phyloP scores from a whole-genome alignment of 1,140 invertebrate genomes.

The Heliconius melpomene region DNA sequence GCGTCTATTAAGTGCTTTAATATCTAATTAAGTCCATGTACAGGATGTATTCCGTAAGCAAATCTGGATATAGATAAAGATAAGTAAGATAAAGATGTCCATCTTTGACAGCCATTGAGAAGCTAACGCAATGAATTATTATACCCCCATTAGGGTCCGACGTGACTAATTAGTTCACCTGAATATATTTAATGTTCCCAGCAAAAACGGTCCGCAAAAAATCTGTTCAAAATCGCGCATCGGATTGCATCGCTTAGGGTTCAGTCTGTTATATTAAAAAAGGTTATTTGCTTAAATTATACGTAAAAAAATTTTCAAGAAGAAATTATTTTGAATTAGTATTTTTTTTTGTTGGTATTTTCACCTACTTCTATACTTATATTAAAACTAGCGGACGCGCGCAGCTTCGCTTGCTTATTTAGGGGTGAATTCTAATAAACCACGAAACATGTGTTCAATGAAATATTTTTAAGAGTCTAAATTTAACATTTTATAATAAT shows the following conservation, averaged over 20 bases:
- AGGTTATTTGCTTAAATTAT: too few relatives aligned
- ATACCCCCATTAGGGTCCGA: constrained; percentile 59
- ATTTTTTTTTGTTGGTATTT: not conserved
- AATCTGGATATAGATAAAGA: constrained; percentile 25
- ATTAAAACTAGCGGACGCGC: too few relatives aligned
- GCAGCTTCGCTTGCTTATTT: too few relatives aligned
- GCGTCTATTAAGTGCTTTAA: not conserved
- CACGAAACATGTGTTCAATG: too few relatives aligned
- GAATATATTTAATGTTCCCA: constrained; percentile 43
- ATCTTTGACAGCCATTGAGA: constrained; percentile 23
- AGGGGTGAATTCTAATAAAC: too few relatives aligned
- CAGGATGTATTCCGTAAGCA: constrained; percentile 12
- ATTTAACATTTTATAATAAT: too few relatives aligned
- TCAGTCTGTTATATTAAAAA: not conserved
- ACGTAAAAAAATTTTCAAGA: too few relatives aligned
- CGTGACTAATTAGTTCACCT: constrained; percentile 66
- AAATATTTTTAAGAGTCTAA: too few relatives aligned
- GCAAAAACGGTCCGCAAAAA: constrained; percentile 20
- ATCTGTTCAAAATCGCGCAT: constrained; percentile 15
- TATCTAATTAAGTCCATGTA: not conserved
- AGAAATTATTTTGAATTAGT: not conserved
- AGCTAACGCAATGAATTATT: constrained; percentile 48
- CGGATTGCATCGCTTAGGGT: constrained; percentile 19
- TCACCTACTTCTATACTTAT: too few relatives aligned
- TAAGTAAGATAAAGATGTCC: constrained; percentile 40